Percentiles rank a stretch among this genome's conserved stretches.
These are phyloP conservation scores for Stegastes partitus DNA, from an alignment of 2,113 vertebrate genomes.

Conservation along the genomic window DNA sequence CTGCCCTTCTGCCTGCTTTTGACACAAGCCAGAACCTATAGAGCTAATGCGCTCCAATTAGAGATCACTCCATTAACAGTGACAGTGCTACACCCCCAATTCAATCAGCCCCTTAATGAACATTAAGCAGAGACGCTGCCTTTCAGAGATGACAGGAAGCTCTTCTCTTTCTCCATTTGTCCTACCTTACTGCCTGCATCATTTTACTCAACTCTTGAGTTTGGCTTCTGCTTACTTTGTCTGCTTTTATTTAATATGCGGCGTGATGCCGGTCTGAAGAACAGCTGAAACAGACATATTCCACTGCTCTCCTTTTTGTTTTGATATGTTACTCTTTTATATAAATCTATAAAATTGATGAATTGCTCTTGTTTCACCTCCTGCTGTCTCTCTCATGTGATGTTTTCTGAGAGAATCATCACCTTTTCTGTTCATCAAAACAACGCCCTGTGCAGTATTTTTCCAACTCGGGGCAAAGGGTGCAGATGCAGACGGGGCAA, in stretches of 20 bases:
- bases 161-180: constrained; percentile 26
- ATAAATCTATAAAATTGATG: constrained; percentile 25
- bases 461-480: constrained; percentile 40
- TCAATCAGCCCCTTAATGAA: constrained; percentile 79
- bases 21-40: constrained; percentile 72
- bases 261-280: neutral
- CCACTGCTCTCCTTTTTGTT: constrained; percentile 7
- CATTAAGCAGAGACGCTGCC: constrained; percentile 73
- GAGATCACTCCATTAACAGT: constrained; percentile 81
- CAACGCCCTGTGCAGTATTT: constrained; percentile 36
- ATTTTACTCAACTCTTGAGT: constrained; percentile 7
- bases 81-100: constrained; percentile 81
- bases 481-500: constrained; percentile 51
- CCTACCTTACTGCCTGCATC: neutral
- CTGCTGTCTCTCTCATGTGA: constrained; percentile 32
- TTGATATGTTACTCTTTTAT: constrained; percentile 28
- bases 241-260: neutral
- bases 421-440: constrained; percentile 59
- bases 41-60: constrained; percentile 75
- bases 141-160: constrained; percentile 59
- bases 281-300: constrained; percentile 13
- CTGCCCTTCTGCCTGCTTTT: constrained; percentile 58
- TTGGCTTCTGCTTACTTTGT: neutral
- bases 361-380: constrained; percentile 21
- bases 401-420: constrained; percentile 45